Percentiles rank a stretch among this genome's conserved stretches.
Conservation (phyloP, 2,113 vertebrate species). For the Ardeotis arabs region DNA sequence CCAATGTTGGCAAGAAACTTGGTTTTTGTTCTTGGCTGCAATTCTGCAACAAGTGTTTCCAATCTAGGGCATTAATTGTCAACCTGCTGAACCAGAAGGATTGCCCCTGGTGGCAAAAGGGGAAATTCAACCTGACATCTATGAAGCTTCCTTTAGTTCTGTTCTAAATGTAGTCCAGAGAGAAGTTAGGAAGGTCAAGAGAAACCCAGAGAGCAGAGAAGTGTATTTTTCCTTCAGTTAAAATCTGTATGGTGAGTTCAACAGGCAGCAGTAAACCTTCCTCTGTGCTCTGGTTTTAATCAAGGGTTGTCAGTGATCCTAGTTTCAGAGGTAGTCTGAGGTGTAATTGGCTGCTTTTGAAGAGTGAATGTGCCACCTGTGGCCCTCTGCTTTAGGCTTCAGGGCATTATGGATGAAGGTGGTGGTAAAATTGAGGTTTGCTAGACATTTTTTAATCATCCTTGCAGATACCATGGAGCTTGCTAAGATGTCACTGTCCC, state of each 20-base stretch:
- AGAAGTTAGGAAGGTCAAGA: background rate
- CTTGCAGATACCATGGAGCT: background rate
- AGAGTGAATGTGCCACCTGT: background rate
- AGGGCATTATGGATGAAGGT: background rate
- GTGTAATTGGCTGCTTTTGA: background rate
- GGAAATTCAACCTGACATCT: background rate
- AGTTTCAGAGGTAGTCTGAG: background rate
- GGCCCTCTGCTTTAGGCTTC: background rate
- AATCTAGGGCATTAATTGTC: slow-evolving; percentile 3
- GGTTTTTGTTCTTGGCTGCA: background rate
- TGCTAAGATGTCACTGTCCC: background rate
- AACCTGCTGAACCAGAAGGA: background rate
- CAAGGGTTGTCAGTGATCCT: background rate
- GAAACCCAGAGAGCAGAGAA: background rate
- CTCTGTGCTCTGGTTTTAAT: background rate
- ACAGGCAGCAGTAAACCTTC: background rate
- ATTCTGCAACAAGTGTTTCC: background rate
- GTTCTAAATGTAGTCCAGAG: background rate
- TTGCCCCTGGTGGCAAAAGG: background rate
- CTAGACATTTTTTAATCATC: background rate
- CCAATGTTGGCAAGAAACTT: background rate
- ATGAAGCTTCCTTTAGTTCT: background rate
- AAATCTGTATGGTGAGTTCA: background rate
- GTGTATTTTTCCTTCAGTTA: background rate
- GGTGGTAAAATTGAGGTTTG: background rate